Conservation (phyloP, 2,113 vertebrate genomes). For the Brienomyrus longianalis region DNA sequence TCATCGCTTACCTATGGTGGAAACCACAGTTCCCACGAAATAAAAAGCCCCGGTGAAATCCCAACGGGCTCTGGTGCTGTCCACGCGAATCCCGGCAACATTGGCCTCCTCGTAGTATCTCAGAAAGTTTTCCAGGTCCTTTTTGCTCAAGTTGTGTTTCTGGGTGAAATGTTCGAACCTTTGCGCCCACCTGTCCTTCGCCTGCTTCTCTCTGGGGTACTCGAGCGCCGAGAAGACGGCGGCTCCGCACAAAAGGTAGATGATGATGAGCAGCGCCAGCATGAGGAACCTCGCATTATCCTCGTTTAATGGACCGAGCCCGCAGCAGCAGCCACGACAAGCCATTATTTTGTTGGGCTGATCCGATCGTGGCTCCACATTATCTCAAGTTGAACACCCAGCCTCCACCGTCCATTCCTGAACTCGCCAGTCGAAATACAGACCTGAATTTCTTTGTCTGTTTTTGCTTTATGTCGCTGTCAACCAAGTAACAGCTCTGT, state of each 20-base stretch:
- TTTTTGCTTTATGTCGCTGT: not conserved
- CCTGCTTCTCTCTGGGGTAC: constrained; percentile 75
- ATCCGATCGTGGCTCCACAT: constrained; percentile 37
- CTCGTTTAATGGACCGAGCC: constrained; percentile 70
- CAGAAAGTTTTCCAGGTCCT: constrained; percentile 74
- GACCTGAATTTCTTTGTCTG: not conserved
- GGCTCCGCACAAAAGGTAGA: constrained; percentile 86
- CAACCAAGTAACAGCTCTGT: not conserved
- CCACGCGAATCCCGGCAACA: constrained; percentile 79
- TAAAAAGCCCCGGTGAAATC: constrained; percentile 92
- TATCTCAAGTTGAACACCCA: constrained; percentile 9
- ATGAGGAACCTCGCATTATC: constrained; percentile 88
- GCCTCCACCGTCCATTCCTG: not conserved
- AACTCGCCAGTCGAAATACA: not conserved
- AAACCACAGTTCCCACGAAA: constrained; percentile 93
- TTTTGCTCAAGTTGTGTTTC: constrained; percentile 74
- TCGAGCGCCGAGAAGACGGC: constrained; percentile 93
- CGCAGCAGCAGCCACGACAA: constrained; percentile 65
- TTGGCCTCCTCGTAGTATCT: constrained; percentile 80
- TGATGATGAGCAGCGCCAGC: constrained; percentile 73
- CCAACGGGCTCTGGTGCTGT: constrained; percentile 77
- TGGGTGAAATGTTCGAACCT: constrained; percentile 79
- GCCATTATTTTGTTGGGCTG: constrained; percentile 65
- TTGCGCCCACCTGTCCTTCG: constrained; percentile 77
- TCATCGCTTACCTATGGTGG: constrained; percentile 81